Conservation (phyloP, 1,140 invertebrate genomes). For the Papilio machaon region DNA sequence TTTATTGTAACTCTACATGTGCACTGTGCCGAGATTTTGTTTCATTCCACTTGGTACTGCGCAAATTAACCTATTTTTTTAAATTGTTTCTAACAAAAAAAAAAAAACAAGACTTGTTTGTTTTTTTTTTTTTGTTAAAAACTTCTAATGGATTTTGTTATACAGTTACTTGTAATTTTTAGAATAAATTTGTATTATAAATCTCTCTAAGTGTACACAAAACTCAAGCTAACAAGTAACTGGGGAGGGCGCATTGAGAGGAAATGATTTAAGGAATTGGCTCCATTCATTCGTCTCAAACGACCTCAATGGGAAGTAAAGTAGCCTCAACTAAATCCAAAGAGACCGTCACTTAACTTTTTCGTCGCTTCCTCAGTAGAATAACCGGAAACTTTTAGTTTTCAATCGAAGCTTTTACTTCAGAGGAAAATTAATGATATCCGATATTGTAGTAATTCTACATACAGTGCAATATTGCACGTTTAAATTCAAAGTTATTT, state of each 20-base stretch:
- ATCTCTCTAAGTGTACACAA: background rate
- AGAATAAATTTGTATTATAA: too few species aligned
- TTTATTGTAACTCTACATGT: conserved; percentile 61
- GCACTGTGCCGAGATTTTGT: conserved; percentile 37
- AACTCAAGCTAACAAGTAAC: background rate
- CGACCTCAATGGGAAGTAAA: conserved; percentile 19
- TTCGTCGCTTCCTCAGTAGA: background rate
- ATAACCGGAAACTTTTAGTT: conserved; percentile 11
- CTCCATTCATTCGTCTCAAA: conserved; percentile 20
- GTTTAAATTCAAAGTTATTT: background rate
- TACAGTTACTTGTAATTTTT: background rate
- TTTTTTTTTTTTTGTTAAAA: too few species aligned
- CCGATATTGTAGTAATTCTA: background rate
- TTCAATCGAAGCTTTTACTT: background rate
- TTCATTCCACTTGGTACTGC: conserved; percentile 44
- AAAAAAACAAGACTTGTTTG: too few species aligned
- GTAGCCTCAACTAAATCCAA: conserved; percentile 26
- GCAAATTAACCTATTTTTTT: conserved; percentile 26
- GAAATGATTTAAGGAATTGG: conserved; percentile 26
- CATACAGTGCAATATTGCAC: background rate
- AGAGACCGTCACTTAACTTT: conserved; percentile 24
- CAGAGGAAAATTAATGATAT: background rate
- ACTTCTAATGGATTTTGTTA: too few species aligned
- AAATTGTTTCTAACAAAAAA: too few species aligned
- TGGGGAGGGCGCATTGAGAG: background rate